These are phyloP conservation scores for Anhinga rufa DNA, from an alignment of 2,113 vertebrate species.

Conservation along the genomic window DNA sequence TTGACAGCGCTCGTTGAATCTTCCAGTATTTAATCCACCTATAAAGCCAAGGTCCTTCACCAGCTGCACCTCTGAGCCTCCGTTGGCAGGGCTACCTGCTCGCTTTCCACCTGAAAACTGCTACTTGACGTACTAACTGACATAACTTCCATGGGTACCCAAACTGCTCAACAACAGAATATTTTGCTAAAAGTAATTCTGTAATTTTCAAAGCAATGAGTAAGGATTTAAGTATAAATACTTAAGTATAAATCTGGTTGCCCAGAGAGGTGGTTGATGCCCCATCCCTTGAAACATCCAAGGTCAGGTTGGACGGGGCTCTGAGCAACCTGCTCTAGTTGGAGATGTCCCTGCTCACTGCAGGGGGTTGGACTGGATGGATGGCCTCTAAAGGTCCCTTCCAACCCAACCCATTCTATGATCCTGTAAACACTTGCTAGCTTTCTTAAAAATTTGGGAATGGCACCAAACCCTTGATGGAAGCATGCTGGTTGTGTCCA, in stretches of 20 bases:
- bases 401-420: neutral
- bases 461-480: neutral
- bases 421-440: neutral
- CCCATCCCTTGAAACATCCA: neutral
- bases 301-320: accelerated
- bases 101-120: neutral
- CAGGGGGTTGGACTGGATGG: neutral
- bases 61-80: neutral
- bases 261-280: neutral
- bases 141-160: neutral
- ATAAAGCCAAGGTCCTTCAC: neutral
- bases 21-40: neutral
- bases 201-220: neutral
- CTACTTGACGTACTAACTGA: neutral
- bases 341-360: neutral
- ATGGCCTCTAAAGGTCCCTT: neutral
- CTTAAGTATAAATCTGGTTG: neutral
- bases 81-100: neutral
- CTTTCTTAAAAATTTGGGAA: neutral
- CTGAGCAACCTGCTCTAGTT: neutral
- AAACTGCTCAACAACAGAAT: neutral
- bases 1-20: neutral
- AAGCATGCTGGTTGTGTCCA: neutral
- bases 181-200: neutral
- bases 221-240: neutral